Evolutionary conservation across 2,888 invertebrate species (phyloP), one percentile per base, ranked within the genome.

Genomic region (Melolontha melolontha): DNA sequence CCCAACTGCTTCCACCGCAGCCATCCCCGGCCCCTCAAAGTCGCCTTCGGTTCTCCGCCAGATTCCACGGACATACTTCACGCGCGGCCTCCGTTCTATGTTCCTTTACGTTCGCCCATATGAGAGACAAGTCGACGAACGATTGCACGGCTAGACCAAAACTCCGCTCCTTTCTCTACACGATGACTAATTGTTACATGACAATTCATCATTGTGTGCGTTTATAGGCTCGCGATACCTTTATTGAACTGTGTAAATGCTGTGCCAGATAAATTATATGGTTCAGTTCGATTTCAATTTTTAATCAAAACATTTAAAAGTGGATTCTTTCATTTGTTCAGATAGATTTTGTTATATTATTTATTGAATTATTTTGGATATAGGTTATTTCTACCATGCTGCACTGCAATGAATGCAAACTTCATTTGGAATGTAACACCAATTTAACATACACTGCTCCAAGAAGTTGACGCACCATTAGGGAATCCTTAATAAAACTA

Each of bases 41-140:
- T 72, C 73, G 75, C 74, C 71, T 22, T 72, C 34, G 34, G 34
- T 34, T 34, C 49, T n/a, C 49, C 71, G 72, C 69, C 62, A 74
- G 72, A 76, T 76, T 75, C 76, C 75, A 68, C 72, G 72, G 72
- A 74, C 74, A 75, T 76, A 78, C 76, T 75, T 77, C 75, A 77
- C 75, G 76, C 75, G 73, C 72, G 69, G 72, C 66, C 55, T 64
- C 50, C 69, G 68, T 67, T 66, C 68, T 66, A 64, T 72, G 54
- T 50, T 50, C 69, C 65, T 66, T 34, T 6, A 34, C 34, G 34
- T 34, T 34, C 34, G 34, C 34, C 34, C 34, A 34, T 34, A 6
- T 34, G 34, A 34, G 34, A 34, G 34, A 34, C 34, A 34, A 34
- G 34, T 34, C 34, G 34, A 34, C 34, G 34, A 1, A 34, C 66